Conservation (phyloP, 2,888 invertebrate genomes). For the Myopa tessellatipennis region DNA sequence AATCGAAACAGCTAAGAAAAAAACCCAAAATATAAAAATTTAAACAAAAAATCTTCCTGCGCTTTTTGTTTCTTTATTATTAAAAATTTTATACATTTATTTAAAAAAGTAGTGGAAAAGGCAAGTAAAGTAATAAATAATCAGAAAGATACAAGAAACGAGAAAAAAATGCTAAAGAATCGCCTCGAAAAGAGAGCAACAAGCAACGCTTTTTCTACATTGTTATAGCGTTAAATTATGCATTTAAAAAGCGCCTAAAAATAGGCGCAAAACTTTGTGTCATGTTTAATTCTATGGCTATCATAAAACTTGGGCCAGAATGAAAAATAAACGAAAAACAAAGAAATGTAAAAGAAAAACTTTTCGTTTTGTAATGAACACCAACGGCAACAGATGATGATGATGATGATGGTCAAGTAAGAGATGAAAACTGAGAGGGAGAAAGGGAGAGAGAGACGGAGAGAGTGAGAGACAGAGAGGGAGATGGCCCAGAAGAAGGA, state of each 20-base stretch:
- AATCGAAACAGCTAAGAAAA: too few relatives aligned
- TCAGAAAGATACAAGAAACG: too few relatives aligned
- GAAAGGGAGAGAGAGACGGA: too few relatives aligned
- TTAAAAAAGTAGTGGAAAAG: too few relatives aligned
- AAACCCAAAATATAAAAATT: too few relatives aligned
- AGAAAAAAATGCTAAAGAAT: too few relatives aligned
- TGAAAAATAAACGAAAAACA: neutral
- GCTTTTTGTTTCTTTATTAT: too few relatives aligned
- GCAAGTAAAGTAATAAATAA: too few relatives aligned
- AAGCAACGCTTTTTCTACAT: neutral
- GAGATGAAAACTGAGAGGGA: neutral
- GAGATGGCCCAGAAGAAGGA: neutral
- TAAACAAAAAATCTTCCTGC: too few relatives aligned
- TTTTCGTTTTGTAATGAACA: neutral
- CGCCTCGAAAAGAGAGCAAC: neutral
- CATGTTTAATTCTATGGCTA: slow-evolving; percentile 1
- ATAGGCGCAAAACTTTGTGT: slow-evolving; percentile 13
- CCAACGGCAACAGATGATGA: neutral
- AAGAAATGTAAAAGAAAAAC: neutral
- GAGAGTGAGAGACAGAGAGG: neutral
- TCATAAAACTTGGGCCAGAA: slow-evolving; percentile 7
- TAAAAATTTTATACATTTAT: too few relatives aligned
- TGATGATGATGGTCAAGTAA: neutral
- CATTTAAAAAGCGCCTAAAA: slow-evolving; percentile 19
- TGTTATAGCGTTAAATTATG: slow-evolving; percentile 16